Conservation (phyloP, 2,113 vertebrate species). For the Vombatus ursinus region DNA sequence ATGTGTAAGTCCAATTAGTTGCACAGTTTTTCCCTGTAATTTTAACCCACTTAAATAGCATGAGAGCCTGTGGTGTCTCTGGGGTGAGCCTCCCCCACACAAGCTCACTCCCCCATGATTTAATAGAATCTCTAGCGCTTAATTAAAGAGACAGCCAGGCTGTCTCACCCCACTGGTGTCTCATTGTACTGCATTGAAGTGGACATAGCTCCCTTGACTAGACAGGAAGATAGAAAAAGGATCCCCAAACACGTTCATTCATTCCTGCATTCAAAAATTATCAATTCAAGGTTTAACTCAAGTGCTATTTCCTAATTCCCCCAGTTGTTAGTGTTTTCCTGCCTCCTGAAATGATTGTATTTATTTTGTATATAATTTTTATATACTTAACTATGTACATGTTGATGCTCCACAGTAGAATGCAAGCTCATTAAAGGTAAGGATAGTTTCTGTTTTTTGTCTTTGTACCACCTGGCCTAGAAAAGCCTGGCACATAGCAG, state of each 20-base stretch:
- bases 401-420: neutral
- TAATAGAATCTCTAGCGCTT: slow-evolving; percentile 79
- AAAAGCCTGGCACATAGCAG: neutral
- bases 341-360: neutral
- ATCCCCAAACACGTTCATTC: slow-evolving; percentile 54
- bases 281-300: neutral
- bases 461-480: neutral
- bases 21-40: slow-evolving; percentile 75
- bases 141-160: slow-evolving; percentile 56
- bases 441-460: neutral
- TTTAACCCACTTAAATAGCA: slow-evolving; percentile 81
- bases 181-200: neutral
- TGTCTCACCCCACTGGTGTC: neutral
- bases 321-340: neutral
- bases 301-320: neutral
- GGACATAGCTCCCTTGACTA: neutral
- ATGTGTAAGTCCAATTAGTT: slow-evolving; percentile 81
- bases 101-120: slow-evolving; percentile 66
- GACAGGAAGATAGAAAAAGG: neutral
- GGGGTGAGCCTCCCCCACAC: slow-evolving; percentile 74
- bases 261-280: slow-evolving; percentile 7
- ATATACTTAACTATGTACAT: neutral
- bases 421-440: neutral
- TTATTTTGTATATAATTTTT: neutral
- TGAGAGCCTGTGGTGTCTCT: slow-evolving; percentile 74